phyloP scores from a whole-genome alignment of 92 coral and sea anemone species.

The Phenganax stokvisi region DNA sequence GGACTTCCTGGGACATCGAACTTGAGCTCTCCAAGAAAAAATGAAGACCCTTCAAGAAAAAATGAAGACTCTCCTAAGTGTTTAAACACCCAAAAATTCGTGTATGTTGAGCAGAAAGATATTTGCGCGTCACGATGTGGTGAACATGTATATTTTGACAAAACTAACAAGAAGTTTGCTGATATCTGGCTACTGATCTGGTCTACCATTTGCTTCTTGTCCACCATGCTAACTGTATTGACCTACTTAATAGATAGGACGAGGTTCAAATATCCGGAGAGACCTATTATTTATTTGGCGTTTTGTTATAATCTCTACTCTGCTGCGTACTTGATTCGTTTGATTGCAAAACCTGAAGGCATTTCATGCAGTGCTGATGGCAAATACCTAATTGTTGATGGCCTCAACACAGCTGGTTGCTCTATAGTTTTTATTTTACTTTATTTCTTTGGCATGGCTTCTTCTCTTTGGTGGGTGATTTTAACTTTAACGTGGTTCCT shows the following conservation, averaged over 20 bases:
- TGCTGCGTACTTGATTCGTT: conserved; percentile 67
- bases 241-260: conserved; percentile 88
- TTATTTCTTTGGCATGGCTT: conserved; percentile 99
- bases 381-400: conserved; percentile 63
- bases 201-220: conserved; percentile 85
- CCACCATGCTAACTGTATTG: conserved; percentile 78
- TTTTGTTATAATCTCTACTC: conserved; percentile 90
- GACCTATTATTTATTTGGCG: conserved; percentile 91
- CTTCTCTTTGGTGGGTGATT: conserved; percentile 97
- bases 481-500: conserved; percentile 93
- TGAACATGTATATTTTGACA: conserved; percentile 62
- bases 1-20: neutral
- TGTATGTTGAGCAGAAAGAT: conserved; percentile 58
- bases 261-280: conserved; percentile 93
- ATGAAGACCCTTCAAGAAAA: conserved; percentile 5
- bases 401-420: conserved; percentile 94
- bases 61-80: conserved; percentile 45
- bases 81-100: conserved; percentile 61
- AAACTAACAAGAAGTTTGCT: conserved; percentile 69
- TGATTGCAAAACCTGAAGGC: conserved; percentile 66
- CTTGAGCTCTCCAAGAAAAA: too few species aligned
- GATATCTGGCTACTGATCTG: conserved; percentile 86
- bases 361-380: conserved; percentile 71
- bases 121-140: conserved; percentile 74
- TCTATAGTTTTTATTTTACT: conserved; percentile 87